phyloP scores from a whole-genome alignment of 2,888 invertebrate genomes.

The Calliphora vomitoria region DNA sequence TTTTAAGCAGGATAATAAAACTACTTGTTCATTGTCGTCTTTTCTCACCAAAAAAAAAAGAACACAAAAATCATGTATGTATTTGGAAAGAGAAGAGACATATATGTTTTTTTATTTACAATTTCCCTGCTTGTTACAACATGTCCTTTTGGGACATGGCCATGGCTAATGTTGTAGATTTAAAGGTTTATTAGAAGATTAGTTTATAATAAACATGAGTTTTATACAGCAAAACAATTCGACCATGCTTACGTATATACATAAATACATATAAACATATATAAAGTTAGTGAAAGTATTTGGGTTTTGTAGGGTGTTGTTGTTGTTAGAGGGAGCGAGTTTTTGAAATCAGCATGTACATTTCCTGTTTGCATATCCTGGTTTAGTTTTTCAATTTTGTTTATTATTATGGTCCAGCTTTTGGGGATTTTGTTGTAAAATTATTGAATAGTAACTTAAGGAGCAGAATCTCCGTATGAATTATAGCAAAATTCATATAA shows the following conservation, averaged over 20 bases:
- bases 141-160: slow-evolving; percentile 63
- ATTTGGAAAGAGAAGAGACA: slow-evolving; percentile 17
- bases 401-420: slow-evolving; percentile 26
- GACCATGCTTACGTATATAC: not conserved
- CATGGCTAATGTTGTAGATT: slow-evolving; percentile 70
- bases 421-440: slow-evolving; percentile 31
- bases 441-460: slow-evolving; percentile 24
- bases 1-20: slow-evolving; percentile 52
- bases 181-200: slow-evolving; percentile 69
- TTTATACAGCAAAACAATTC: slow-evolving; percentile 41
- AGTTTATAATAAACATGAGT: slow-evolving; percentile 72
- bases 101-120: slow-evolving; percentile 10
- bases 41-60: not conserved
- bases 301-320: not conserved
- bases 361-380: slow-evolving; percentile 7
- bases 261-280: not conserved
- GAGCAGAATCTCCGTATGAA: not conserved
- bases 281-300: not conserved
- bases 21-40: slow-evolving; percentile 57
- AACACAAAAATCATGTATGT: not conserved
- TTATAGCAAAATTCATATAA: not conserved
- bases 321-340: not conserved
- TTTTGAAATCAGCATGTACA: not conserved
- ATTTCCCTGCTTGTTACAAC: not conserved
- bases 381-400: slow-evolving; percentile 37